phyloP scores from a whole-genome alignment of 92 coral and sea anemone genomes.

The Desmophyllum pertusum region DNA sequence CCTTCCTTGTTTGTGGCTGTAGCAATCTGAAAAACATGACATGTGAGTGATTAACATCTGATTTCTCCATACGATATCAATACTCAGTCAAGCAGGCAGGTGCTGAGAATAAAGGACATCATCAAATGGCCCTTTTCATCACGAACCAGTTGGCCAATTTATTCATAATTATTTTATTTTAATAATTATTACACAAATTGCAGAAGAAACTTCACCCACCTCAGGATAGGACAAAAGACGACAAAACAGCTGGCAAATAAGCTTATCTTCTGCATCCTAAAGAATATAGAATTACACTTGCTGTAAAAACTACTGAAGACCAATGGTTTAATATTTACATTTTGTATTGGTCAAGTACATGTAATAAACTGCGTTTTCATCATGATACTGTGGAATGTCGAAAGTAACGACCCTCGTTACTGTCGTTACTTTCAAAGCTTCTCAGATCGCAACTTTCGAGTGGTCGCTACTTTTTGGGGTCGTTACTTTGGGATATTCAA shows the following conservation, averaged over 20 bases:
- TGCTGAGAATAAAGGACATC: neutral
- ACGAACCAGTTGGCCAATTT: too few relatives aligned
- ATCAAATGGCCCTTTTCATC: too few relatives aligned
- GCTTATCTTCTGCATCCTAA: conserved; percentile 72
- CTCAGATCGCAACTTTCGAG: too few relatives aligned
- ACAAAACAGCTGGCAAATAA: conserved; percentile 72
- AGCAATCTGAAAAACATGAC: conserved; percentile 60
- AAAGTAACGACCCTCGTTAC: too few relatives aligned
- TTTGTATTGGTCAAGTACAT: too few relatives aligned
- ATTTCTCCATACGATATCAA: neutral
- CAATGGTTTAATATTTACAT: neutral
- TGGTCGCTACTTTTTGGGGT: too few relatives aligned
- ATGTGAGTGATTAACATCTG: neutral
- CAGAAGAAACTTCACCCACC: conserved; percentile 41
- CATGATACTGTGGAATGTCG: too few relatives aligned
- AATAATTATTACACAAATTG: neutral
- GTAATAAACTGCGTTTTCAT: too few relatives aligned
- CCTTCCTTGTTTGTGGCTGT: conserved; percentile 71
- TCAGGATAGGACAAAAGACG: conserved; percentile 75
- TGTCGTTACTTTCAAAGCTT: too few relatives aligned
- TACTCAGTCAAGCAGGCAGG: neutral
- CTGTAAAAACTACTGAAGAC: neutral
- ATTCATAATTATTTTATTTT: too few relatives aligned
- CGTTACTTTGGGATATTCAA: too few relatives aligned
- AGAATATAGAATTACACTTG: neutral